Evolutionary conservation across 2,888 invertebrate species (phyloP).

Genomic region (Sericinus montela): DNA sequence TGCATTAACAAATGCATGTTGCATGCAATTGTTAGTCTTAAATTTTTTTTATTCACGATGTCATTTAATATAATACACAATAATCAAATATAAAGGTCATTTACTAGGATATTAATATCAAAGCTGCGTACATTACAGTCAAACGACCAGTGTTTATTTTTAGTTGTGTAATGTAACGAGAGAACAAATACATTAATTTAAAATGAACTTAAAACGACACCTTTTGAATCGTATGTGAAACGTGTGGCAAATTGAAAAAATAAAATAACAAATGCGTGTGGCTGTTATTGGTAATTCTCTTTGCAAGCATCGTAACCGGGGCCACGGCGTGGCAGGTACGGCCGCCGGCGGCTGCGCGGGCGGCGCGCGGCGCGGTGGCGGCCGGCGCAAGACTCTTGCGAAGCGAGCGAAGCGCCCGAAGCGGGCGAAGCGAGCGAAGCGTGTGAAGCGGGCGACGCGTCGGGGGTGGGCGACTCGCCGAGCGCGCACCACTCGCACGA

Average conservation of each 20-base stretch:
- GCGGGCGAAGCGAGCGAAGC: constrained; percentile 19
- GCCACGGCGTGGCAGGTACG: constrained; percentile 13
- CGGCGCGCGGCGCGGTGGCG: constrained; percentile 26
- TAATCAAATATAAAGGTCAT: background rate
- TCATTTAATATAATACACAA: too few relatives aligned
- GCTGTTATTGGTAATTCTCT: constrained; percentile 15
- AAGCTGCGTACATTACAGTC: background rate
- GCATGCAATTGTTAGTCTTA: too few relatives aligned
- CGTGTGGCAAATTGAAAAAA: background rate
- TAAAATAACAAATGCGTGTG: background rate
- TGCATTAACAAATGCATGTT: too few relatives aligned
- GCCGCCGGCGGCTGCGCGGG: constrained; percentile 23
- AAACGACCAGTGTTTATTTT: constrained; percentile 5
- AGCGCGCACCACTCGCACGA: constrained; percentile 59
- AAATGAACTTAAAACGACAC: constrained; percentile 13
- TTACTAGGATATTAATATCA: constrained; percentile 12
- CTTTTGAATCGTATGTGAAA: constrained; percentile 11
- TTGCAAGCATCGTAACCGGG: constrained; percentile 23
- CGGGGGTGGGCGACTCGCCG: constrained; percentile 30
- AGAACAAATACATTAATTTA: constrained; percentile 17
- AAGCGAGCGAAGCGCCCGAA: constrained; percentile 23
- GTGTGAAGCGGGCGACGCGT: constrained; percentile 23
- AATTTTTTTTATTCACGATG: too few relatives aligned
- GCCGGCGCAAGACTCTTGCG: constrained; percentile 26
- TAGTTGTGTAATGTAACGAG: constrained; percentile 7